Percentiles rank a stretch among this genome's conserved stretches.
Evolutionary conservation across 2,888 invertebrate species (phyloP).

Genomic region (Geotrupes spiniger): DNA sequence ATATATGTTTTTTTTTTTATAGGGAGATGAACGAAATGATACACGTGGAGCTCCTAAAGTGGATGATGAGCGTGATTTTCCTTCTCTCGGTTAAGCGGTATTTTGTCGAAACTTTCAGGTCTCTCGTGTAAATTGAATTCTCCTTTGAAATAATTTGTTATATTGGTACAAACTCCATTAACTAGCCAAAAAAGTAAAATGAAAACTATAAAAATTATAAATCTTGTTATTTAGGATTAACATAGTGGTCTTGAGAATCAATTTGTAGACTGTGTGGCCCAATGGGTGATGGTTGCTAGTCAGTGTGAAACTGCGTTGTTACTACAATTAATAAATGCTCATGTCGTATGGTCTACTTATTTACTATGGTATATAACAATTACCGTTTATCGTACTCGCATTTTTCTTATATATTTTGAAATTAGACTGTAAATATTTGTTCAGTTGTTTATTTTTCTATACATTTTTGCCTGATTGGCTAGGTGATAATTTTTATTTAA

Average conservation of each 20-base stretch:
- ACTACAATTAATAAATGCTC: constrained; percentile 30
- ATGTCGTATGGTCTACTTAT: constrained; percentile 28
- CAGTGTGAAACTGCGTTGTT: constrained; percentile 40
- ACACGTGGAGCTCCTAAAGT: constrained; percentile 71
- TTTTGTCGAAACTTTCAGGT: constrained; percentile 25
- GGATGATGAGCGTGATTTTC: constrained; percentile 94
- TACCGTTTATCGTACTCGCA: not conserved
- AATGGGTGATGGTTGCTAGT: constrained; percentile 46
- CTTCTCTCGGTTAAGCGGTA: constrained; percentile 75
- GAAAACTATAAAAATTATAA: constrained; percentile 19
- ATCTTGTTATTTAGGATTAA: constrained; percentile 29
- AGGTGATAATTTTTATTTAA: constrained; percentile 3
- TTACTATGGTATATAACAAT: constrained; percentile 1
- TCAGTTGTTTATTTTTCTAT: constrained; percentile 13
- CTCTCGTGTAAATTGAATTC: constrained; percentile 28
- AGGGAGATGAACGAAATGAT: constrained; percentile 25
- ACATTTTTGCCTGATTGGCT: not conserved
- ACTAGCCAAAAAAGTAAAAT: constrained; percentile 34
- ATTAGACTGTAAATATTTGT: constrained; percentile 19
- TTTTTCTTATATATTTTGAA: not conserved
- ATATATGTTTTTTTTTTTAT: constrained; percentile 7
- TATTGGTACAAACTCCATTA: constrained; percentile 44
- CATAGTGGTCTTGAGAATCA: constrained; percentile 33
- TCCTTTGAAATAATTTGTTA: constrained; percentile 42
- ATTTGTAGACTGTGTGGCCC: constrained; percentile 43